phyloP scores from a whole-genome alignment of 2,113 vertebrate genomes.

The Gallinago media region DNA sequence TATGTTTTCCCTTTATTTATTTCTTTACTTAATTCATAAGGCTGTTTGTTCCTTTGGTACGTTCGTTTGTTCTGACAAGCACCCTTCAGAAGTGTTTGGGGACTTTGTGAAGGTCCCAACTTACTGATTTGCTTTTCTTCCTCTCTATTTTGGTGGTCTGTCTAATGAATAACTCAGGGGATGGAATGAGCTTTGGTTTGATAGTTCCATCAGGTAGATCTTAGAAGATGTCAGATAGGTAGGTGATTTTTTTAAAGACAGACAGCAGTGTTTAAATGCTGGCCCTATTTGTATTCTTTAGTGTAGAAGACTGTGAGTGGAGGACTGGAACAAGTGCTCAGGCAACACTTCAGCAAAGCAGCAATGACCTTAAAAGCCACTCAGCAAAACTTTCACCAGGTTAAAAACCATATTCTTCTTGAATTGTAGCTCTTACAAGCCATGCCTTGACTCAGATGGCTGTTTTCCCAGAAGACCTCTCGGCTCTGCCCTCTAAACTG shows the following conservation, averaged over 20 bases:
- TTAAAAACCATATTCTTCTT: background rate
- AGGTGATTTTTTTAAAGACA: background rate
- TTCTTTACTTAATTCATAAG: constrained; percentile 55
- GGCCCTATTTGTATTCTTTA: background rate
- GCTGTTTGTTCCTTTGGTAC: constrained; percentile 15
- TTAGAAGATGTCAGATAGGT: background rate
- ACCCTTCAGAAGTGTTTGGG: background rate
- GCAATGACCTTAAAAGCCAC: background rate
- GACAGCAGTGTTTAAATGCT: background rate
- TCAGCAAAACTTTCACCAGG: background rate
- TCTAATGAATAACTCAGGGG: background rate
- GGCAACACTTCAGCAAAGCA: background rate
- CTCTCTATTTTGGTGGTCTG: background rate
- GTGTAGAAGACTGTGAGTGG: rapidly evolving
- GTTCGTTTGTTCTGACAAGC: constrained; percentile 22
- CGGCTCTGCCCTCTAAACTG: background rate
- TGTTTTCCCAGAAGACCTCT: background rate
- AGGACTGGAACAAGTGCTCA: background rate
- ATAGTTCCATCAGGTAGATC: background rate
- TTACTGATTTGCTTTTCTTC: background rate
- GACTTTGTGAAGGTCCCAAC: background rate
- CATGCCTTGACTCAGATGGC: background rate
- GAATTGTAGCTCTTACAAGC: background rate
- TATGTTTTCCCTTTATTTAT: constrained; percentile 51
- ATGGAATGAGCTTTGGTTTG: background rate